Percentiles rank a stretch among this genome's conserved stretches.
Evolutionary conservation across 2,797 vertebrate genomes (phyloP).

Genomic region (Pitangus sulphuratus): DNA sequence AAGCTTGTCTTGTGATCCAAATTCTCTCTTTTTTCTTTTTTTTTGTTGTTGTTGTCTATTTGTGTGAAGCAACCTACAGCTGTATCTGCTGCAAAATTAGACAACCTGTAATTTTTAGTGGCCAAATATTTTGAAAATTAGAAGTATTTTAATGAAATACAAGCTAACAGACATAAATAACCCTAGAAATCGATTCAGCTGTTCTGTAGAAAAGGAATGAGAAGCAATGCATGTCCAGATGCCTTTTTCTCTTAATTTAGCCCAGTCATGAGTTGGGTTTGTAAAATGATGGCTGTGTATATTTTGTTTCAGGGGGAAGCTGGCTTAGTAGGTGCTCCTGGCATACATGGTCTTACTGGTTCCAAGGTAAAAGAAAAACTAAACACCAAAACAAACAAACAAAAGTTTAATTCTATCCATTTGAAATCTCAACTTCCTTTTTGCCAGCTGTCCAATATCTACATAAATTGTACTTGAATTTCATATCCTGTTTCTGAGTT

Average conservation of each 20-base stretch:
- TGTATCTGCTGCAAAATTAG: not conserved
- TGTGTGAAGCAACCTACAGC: not conserved
- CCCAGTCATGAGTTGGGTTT: not conserved
- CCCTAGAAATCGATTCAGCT: not conserved
- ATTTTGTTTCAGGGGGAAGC: constrained; percentile 69
- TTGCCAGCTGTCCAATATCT: not conserved
- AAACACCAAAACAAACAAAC: not conserved
- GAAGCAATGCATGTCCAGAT: not conserved
- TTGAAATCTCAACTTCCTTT: not conserved
- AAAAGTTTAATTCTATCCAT: not conserved
- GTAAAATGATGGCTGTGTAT: not conserved
- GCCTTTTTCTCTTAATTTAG: not conserved
- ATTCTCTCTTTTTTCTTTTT: not conserved
- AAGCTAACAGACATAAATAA: not conserved
- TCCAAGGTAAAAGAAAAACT: constrained; percentile 49
- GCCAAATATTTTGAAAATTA: not conserved
- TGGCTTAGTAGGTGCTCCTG: constrained; percentile 60
- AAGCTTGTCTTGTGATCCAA: not conserved
- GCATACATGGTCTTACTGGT: constrained; percentile 48
- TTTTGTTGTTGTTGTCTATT: not conserved
- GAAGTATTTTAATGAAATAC: not conserved
- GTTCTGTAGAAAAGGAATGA: not conserved
- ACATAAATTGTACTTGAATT: not conserved
- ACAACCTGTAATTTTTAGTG: not conserved
- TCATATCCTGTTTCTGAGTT: not conserved